Conservation (phyloP, 2,797 vertebrate species). For the Tamandua tetradactyla region DNA sequence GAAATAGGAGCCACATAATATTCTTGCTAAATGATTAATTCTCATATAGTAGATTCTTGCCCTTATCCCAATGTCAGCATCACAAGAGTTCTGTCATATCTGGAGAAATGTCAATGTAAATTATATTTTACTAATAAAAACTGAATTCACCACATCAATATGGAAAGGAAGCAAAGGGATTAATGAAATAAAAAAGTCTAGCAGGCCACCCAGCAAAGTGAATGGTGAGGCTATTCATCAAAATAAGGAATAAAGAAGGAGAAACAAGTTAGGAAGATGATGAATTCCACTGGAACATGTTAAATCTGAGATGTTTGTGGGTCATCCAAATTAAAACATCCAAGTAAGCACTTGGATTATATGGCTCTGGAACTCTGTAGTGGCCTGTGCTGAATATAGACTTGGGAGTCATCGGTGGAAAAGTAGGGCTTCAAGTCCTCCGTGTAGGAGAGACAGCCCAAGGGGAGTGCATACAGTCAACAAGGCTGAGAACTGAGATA, state of each 20-base stretch:
- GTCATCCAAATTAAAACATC: neutral
- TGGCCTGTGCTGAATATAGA: slow-evolving; percentile 49
- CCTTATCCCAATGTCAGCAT: neutral
- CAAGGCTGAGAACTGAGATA: neutral
- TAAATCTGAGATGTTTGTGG: neutral
- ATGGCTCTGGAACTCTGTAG: neutral
- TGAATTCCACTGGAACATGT: neutral
- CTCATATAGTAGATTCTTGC: neutral
- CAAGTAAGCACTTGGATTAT: slow-evolving; percentile 3
- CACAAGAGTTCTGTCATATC: neutral
- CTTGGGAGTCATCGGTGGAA: neutral
- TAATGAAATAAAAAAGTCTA: neutral
- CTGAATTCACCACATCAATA: neutral
- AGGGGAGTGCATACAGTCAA: neutral
- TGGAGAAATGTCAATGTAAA: neutral
- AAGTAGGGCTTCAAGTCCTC: neutral
- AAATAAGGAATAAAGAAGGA: neutral
- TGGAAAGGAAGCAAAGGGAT: neutral
- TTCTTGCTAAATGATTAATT: neutral
- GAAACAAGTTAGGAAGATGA: neutral
- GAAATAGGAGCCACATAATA: slow-evolving; percentile 36
- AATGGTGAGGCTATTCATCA: neutral
- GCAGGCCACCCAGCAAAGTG: neutral
- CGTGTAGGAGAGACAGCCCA: neutral
- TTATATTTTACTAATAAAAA: neutral